A percentile compares a stretch with the other conserved stretches of the same genome.
phyloP scores from a whole-genome alignment of 2,888 invertebrate species.

The Ypsolopha sequella region DNA sequence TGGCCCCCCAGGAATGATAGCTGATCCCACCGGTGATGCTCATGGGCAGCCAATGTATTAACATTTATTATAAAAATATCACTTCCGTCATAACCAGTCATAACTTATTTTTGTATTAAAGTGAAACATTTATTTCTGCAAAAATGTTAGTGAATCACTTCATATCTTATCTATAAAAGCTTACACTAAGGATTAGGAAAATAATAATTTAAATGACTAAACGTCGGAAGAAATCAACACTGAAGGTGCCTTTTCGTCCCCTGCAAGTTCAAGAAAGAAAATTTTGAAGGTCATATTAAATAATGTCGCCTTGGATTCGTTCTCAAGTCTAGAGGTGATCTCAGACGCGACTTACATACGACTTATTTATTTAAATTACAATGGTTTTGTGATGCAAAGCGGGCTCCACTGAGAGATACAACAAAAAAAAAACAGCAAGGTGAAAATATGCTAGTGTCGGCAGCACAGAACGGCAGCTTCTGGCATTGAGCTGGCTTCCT shows the following conservation, averaged over 20 bases:
- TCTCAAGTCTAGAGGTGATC: constrained; percentile 48
- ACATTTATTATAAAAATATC: too few species aligned
- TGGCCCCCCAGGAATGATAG: too few species aligned
- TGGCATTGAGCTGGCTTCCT: constrained; percentile 61
- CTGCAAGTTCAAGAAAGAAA: constrained; percentile 12
- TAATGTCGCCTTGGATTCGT: constrained; percentile 45
- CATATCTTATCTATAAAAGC: background rate
- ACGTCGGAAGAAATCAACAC: background rate
- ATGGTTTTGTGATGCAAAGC: constrained; percentile 40
- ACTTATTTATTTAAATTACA: constrained; percentile 46
- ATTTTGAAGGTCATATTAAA: constrained; percentile 42
- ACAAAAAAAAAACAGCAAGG: constrained; percentile 18
- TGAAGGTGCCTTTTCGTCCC: background rate
- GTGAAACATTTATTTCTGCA: too few species aligned
- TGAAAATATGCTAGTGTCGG: constrained; percentile 19
- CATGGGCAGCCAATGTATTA: too few species aligned
- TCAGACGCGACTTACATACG: constrained; percentile 35
- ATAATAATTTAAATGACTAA: background rate
- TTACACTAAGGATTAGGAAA: background rate
- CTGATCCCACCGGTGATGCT: too few species aligned
- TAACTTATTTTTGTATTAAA: too few species aligned
- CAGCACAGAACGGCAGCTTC: constrained; percentile 33
- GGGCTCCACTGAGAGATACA: constrained; percentile 6
- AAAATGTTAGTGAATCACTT: background rate
- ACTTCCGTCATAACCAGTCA: too few species aligned